A percentile compares a stretch with the other conserved stretches of the same genome.
Conservation (phyloP, 1,140 invertebrate genomes). For the Drosophila burlai region DNA sequence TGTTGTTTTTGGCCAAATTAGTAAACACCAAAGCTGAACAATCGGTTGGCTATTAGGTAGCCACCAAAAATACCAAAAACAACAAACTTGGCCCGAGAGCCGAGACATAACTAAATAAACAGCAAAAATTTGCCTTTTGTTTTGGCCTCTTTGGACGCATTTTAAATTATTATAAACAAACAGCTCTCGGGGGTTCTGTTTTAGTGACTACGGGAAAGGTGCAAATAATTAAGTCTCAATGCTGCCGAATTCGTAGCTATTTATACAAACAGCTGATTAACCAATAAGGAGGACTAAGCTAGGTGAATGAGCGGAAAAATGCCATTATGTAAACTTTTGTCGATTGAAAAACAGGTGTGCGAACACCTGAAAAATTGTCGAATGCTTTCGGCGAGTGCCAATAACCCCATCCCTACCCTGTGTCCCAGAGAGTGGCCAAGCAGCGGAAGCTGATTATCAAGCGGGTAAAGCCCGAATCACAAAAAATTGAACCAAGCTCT, state of each 20-base stretch:
- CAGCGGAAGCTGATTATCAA: conserved; percentile 53
- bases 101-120: conserved; percentile 51
- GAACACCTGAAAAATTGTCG: not conserved
- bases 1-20: conserved; percentile 29
- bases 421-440: not conserved
- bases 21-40: conserved; percentile 43
- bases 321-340: conserved; percentile 6
- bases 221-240: conserved; percentile 55
- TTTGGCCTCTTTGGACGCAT: conserved; percentile 40
- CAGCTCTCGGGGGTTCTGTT: conserved; percentile 41
- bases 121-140: conserved; percentile 27
- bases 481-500: not conserved
- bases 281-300: conserved; percentile 19
- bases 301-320: conserved; percentile 31
- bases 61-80: conserved; percentile 23
- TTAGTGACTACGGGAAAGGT: conserved; percentile 55
- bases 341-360: conserved; percentile 36
- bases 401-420: not conserved
- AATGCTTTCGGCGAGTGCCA: not conserved
- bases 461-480: not conserved
- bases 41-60: conserved; percentile 41
- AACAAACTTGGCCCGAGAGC: conserved; percentile 35
- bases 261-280: conserved; percentile 57
- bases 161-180: conserved; percentile 66
- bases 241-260: conserved; percentile 35